Conservation (phyloP, 2,888 invertebrate species). For the Diloba caeruleocephala region DNA sequence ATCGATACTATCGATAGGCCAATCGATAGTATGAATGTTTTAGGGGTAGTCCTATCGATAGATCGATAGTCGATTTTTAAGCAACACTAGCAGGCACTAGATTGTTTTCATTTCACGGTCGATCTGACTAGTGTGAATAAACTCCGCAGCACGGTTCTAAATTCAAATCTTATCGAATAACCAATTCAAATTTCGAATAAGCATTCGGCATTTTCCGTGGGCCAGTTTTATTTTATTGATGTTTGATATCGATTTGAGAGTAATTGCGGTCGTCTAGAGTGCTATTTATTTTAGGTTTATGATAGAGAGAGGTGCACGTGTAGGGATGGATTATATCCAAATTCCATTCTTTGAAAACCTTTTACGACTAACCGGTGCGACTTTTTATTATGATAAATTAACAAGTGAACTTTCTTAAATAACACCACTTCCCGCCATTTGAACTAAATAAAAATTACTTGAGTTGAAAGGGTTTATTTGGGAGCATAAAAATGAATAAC, state of each 20-base stretch:
- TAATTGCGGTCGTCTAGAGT: constrained; percentile 30
- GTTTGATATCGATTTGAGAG: constrained; percentile 45
- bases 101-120: constrained; percentile 67
- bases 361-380: constrained; percentile 14
- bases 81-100: constrained; percentile 51
- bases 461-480: constrained; percentile 3
- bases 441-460: constrained; percentile 7
- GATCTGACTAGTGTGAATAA: constrained; percentile 71
- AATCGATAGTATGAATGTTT: too few species aligned
- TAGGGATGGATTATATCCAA: constrained; percentile 1
- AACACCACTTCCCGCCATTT: constrained; percentile 6
- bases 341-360: constrained; percentile 15
- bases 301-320: constrained; percentile 6
- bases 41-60: too few species aligned
- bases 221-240: constrained; percentile 39
- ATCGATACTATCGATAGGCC: too few species aligned
- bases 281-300: constrained; percentile 41
- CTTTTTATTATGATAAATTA: constrained; percentile 22
- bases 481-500: background rate
- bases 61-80: too few species aligned
- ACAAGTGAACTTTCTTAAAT: constrained; percentile 8
- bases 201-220: constrained; percentile 56
- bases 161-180: constrained; percentile 69
- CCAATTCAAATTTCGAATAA: constrained; percentile 67
- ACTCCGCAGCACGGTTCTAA: constrained; percentile 63